Percentiles rank a stretch among this genome's conserved stretches.
phyloP scores from a whole-genome alignment of 2,113 vertebrate species.

The Datnioides undecimradiatus region DNA sequence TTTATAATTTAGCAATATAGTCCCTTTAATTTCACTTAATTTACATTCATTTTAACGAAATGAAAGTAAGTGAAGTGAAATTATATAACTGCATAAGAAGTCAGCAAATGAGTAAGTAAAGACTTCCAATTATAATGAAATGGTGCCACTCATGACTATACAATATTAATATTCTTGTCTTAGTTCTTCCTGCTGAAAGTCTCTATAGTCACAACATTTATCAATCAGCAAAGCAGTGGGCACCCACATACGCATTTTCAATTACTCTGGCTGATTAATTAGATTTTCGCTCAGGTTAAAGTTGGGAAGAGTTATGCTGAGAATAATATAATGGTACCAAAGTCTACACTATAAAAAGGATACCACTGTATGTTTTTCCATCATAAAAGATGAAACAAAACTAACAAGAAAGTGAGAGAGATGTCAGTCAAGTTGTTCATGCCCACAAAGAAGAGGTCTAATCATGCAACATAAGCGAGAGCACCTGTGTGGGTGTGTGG shows the following conservation, averaged over 20 bases:
- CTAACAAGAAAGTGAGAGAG: background rate
- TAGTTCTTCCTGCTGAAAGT: conserved; percentile 9
- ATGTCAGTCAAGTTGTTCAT: background rate
- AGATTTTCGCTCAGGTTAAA: background rate
- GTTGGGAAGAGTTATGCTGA: background rate
- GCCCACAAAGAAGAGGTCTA: background rate
- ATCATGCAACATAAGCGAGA: background rate
- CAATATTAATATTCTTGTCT: background rate
- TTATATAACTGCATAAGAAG: conserved; percentile 7
- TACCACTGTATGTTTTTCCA: background rate
- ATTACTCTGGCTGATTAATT: background rate
- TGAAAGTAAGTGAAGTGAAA: no score
- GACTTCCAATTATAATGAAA: conserved; percentile 11
- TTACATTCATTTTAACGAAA: conserved; percentile 23
- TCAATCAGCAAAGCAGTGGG: background rate
- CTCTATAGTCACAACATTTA: background rate
- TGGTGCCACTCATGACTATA: background rate
- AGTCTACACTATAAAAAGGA: background rate
- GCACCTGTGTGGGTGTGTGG: background rate
- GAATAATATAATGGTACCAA: background rate
- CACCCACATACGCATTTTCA: background rate
- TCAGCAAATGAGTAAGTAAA: conserved; percentile 8
- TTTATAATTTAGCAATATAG: background rate
- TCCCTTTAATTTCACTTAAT: background rate
- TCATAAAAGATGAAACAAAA: background rate